Base-by-base conservation (phyloP, 2,113 vertebrate species). In the Centropristis striata region DNA sequence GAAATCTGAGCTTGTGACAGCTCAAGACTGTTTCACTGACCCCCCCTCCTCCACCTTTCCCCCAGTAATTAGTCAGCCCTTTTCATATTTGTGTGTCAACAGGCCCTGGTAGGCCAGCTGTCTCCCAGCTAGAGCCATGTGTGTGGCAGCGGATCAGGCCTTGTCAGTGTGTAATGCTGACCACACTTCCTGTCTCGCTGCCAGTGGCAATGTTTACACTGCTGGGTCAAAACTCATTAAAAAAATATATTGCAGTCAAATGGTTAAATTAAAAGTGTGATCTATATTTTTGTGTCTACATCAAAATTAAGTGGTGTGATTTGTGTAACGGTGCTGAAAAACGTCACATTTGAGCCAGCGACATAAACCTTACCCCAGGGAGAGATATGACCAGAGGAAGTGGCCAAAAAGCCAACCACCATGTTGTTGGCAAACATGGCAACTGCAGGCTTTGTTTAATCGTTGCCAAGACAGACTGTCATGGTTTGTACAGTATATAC, bases 41-140 rank as follows among this genome's bases (percentile, higher is more conserved):
- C 69, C 59, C 50, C 76, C 55, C 42, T 14, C 41, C 41, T 4
- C 21, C 84, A 79, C 72, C 72, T 75, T 71, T 65, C 58, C 54
- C 75, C 80, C 32, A 55, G 92, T 92, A 94, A 95, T 95, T 94
- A 95, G 93, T 93, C 88, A 88, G 86, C 84, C 73, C 88, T 90
- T 93, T 95, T 90, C 88, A 93, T 87, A 91, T 92, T 80, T 90
- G 79, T 91, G 86, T 94, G 90, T 93, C 90, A 92, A 89, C 92
- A 86, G 85, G 90, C 85, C 61, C 78, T 88, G 85, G 79, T 86
- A 80, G 91, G 87, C 78, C 91, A 87, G 86, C 94, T 90, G 91
- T 88, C 90, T 88, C 94, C 86, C 93, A 94, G 94, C 90, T 89
- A 90, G 93, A 93, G 85, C 82, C 87, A 84, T 93, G 91, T 81